A percentile compares a stretch with the other conserved stretches of the same genome.
Evolutionary conservation across 2,797 vertebrate genomes (phyloP).

Genomic region (Allobates femoralis): DNA sequence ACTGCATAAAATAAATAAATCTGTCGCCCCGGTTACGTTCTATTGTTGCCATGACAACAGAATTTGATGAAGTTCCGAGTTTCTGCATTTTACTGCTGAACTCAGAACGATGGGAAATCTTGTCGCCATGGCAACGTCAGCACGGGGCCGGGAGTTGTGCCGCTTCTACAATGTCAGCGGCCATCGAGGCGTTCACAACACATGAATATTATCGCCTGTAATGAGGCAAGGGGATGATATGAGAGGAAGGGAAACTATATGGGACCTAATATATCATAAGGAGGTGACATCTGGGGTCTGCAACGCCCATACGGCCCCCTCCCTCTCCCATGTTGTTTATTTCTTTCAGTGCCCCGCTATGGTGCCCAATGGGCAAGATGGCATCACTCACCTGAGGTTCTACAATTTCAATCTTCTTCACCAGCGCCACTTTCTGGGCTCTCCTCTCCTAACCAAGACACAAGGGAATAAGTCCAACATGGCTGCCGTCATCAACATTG

Average conservation of each 20-base stretch:
- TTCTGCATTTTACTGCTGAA: constrained; percentile 2
- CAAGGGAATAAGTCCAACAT: not conserved
- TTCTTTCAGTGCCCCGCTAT: too few relatives aligned
- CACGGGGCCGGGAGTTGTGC: constrained; percentile 1
- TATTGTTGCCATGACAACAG: not conserved
- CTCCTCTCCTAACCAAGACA: constrained; percentile 44
- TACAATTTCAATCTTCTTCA: constrained; percentile 56
- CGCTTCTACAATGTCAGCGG: not conserved
- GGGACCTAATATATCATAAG: too few relatives aligned
- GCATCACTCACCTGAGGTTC: constrained; percentile 42
- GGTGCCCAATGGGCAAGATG: not conserved
- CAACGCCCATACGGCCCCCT: too few relatives aligned
- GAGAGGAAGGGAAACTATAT: not conserved
- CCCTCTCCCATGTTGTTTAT: too few relatives aligned
- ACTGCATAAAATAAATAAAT: not conserved
- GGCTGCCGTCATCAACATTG: too few relatives aligned
- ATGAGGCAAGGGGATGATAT: not conserved
- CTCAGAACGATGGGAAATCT: not conserved
- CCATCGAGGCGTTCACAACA: not conserved
- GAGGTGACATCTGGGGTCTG: too few relatives aligned
- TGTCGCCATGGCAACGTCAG: constrained; percentile 6
- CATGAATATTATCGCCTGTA: not conserved
- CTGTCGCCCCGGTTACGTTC: not conserved
- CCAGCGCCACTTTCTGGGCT: constrained; percentile 39
- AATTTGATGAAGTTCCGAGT: not conserved